Base-by-base conservation (phyloP, 1,140 invertebrate genomes). In the Drosophila nikananu region DNA sequence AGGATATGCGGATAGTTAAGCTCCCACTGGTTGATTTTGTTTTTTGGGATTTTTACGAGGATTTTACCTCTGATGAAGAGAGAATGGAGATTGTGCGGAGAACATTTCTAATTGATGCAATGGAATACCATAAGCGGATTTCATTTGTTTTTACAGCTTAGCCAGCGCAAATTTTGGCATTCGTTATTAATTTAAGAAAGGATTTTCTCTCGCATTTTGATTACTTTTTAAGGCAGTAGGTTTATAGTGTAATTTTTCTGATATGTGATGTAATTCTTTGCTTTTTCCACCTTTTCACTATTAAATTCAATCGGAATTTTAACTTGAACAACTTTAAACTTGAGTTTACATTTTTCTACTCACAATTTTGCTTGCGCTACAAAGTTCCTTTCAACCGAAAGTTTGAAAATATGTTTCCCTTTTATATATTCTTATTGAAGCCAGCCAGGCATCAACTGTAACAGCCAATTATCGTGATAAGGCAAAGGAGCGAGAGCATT, bases 101-200 rank as follows among this genome's bases (percentile, higher is more conserved):
- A 80, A 72, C 35, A 81, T 81, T 82, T 71, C 70, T 86, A 86
- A 86, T 86, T 86, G 79, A 81, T 79, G 62, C 35, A 19, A 44
- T 81, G 61, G 68, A 67, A 82, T 71, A 60, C 65, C 67, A 63
- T 86, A 86, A 86, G 78, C 66, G 82, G 82, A 86, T 86, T 86
- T 37, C 52, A 51, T 71, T 70, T 86, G 70, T 86, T 86, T 49
- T 60, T 54, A 12, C 46, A 84, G 82, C 64, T 78, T 70, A 67
- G 46, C 52, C 27, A 46, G 44, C 23, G 63, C 23, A 57, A 23
- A 3, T 58, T 58, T 41, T 35, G 27, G 42, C 30, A 51, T 42
- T 60, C 37, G 30, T 17, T 60, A 19, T 51, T 60, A 52, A 37
- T 55, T 57, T n/a, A 21, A 19, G 52, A 61, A 15, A 19, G 52